phyloP scores from a whole-genome alignment of 2,797 vertebrate species.

The Eulemur mongoz region DNA sequence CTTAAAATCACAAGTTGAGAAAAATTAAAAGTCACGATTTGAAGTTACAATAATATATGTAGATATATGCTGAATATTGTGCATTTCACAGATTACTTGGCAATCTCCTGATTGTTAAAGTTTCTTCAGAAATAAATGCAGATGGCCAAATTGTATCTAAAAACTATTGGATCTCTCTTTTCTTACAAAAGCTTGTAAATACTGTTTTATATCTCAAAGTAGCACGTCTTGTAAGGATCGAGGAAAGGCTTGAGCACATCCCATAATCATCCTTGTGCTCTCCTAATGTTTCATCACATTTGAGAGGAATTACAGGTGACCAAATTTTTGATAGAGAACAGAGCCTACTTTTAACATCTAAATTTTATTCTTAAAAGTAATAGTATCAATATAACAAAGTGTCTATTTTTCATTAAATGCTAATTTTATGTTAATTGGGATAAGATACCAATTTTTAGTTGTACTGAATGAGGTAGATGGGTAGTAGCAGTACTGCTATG shows the following conservation, averaged over 20 bases:
- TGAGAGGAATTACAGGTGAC: slow-evolving; percentile 59
- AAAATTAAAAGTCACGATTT: background rate
- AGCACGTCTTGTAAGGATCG: background rate
- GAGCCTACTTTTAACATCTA: slow-evolving; percentile 37
- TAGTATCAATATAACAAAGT: slow-evolving; percentile 52
- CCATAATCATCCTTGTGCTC: slow-evolving; percentile 64
- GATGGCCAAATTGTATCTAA: slow-evolving; percentile 24
- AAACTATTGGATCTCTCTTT: background rate
- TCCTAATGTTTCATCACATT: slow-evolving; percentile 59
- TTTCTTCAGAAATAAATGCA: slow-evolving; percentile 54
- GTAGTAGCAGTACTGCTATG: background rate
- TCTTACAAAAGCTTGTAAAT: slow-evolving; percentile 51
- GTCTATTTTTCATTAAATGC: slow-evolving; percentile 26
- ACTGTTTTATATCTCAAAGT: background rate
- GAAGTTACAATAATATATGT: slow-evolving; percentile 48
- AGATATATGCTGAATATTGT: slow-evolving; percentile 15
- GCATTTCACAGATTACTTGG: slow-evolving; percentile 62
- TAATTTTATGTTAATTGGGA: background rate
- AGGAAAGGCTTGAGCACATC: slow-evolving; percentile 46
- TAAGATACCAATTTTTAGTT: background rate
- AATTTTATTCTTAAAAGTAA: slow-evolving; percentile 63
- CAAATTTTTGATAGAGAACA: slow-evolving; percentile 68
- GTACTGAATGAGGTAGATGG: background rate
- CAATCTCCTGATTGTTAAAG: slow-evolving; percentile 54
- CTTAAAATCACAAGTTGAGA: slow-evolving; percentile 40